Conservation (phyloP, 2,888 invertebrate species). For the Tachina fera region DNA sequence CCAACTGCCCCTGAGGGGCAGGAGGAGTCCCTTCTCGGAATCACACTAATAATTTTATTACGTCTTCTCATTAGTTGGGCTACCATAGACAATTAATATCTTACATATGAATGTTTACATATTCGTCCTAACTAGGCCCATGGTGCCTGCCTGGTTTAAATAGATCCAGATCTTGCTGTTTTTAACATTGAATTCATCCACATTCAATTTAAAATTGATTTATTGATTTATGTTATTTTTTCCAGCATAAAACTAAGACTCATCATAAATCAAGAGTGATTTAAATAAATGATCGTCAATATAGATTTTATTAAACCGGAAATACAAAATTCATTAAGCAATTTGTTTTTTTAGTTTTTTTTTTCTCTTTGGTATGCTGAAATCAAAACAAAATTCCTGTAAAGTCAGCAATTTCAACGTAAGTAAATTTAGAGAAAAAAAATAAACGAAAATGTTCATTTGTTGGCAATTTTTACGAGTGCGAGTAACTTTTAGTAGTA, state of each 20-base stretch:
- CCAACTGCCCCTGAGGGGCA: too few relatives aligned
- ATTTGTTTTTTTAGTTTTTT: neutral
- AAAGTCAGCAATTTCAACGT: constrained; percentile 57
- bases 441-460: neutral
- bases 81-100: too few relatives aligned
- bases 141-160: neutral
- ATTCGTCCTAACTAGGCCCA: too few relatives aligned
- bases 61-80: too few relatives aligned
- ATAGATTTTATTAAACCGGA: constrained; percentile 52
- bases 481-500: too few relatives aligned
- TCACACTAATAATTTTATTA: too few relatives aligned
- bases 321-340: constrained; percentile 28
- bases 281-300: constrained; percentile 10
- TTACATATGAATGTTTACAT: too few relatives aligned
- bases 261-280: constrained; percentile 4
- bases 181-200: neutral
- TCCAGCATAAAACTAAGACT: neutral
- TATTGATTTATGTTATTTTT: neutral
- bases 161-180: neutral
- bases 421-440: constrained; percentile 51
- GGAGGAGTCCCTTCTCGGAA: too few relatives aligned
- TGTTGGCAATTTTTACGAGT: neutral
- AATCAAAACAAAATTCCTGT: constrained; percentile 70
- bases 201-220: neutral
- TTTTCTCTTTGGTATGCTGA: constrained; percentile 43